Percentiles rank a stretch among this genome's conserved stretches.
phyloP scores from a whole-genome alignment of 2,888 invertebrate genomes.

The Melangyna quadrimaculata region DNA sequence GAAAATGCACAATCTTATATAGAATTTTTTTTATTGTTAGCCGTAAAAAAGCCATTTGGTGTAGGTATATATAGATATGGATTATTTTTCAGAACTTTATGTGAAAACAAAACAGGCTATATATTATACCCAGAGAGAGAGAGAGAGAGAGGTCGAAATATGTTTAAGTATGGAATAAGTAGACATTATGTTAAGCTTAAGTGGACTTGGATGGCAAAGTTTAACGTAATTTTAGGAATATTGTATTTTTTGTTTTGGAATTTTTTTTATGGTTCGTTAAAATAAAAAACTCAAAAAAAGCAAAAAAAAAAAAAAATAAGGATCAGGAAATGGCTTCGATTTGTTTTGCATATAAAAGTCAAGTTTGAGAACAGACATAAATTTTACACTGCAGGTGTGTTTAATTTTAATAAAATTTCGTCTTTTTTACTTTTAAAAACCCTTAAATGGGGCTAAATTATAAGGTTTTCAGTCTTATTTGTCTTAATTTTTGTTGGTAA shows the following conservation, averaged over 20 bases:
- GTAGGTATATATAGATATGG: background rate
- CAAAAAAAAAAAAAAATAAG: background rate
- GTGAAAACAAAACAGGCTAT: background rate
- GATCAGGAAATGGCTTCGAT: background rate
- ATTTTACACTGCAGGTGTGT: constrained; percentile 6
- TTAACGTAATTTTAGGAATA: constrained; percentile 6
- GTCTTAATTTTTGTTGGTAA: too few relatives aligned
- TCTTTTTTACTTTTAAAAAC: background rate
- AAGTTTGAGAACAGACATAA: background rate
- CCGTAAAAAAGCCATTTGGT: constrained; percentile 20
- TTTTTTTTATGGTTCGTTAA: constrained; percentile 6
- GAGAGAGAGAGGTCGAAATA: background rate
- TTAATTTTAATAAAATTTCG: background rate
- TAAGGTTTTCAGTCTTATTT: background rate
- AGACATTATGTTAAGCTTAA: constrained; percentile 6
- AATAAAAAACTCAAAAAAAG: background rate
- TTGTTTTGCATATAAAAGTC: constrained; percentile 2
- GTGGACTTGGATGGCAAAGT: background rate
- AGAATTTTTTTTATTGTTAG: constrained; percentile 8
- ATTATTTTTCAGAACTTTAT: background rate
- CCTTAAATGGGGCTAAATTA: background rate
- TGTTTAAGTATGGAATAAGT: background rate
- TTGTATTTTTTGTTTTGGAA: background rate
- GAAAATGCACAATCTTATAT: constrained; percentile 29
- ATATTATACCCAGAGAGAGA: background rate